Conservation (phyloP, 92 coral and sea anemone genomes). For the Muricea muricata region DNA sequence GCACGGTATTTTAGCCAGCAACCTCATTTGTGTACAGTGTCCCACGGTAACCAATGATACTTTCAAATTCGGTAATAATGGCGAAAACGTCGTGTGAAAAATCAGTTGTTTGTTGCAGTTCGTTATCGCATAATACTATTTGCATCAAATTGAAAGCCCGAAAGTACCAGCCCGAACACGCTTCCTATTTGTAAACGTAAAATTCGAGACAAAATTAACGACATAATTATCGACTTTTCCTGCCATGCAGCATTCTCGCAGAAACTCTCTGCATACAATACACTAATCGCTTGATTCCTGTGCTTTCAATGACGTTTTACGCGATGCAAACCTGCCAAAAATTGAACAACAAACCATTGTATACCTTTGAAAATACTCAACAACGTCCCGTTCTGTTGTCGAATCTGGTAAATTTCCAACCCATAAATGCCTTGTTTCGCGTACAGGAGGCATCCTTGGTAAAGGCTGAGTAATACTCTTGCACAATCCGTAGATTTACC, state of each 20-base stretch:
- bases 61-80: too few relatives aligned
- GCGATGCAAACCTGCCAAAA: conserved; percentile 8
- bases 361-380: conserved; percentile 91
- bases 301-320: not conserved
- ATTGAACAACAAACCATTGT: not conserved
- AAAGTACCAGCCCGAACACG: not conserved
- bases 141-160: not conserved
- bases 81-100: too few relatives aligned
- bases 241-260: not conserved
- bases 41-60: too few relatives aligned
- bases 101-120: not conserved
- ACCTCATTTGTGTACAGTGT: too few relatives aligned
- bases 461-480: not conserved
- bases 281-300: not conserved
- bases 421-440: conserved; percentile 99
- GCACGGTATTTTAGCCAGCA: too few relatives aligned
- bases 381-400: conserved; percentile 87
- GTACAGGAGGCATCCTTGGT: conserved; percentile 64
- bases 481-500: not conserved
- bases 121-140: not conserved
- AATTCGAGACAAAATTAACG: not conserved
- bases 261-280: not conserved
- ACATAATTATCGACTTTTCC: not conserved
- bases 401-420: conserved; percentile 99
- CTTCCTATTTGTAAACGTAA: not conserved